These are phyloP conservation scores for Felis chaus DNA, from an alignment of 2,113 vertebrate species.

Conservation along the genomic window DNA sequence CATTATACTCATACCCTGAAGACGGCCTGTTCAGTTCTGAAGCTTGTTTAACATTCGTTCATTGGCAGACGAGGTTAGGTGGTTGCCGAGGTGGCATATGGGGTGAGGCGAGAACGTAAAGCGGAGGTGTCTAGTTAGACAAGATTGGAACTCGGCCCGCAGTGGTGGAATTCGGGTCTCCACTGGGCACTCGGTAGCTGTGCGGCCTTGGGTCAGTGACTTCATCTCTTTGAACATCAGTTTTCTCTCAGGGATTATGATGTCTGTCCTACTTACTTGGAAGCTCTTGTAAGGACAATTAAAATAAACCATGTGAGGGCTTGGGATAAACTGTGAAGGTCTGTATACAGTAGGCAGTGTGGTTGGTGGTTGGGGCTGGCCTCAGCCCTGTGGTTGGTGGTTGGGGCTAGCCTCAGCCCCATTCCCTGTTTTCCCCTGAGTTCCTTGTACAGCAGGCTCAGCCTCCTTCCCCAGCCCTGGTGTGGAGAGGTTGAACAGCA, in stretches of 20 bases:
- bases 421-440: neutral
- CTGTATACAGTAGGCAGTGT: rapidly evolving
- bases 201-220: neutral
- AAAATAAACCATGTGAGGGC: neutral
- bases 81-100: rapidly evolving
- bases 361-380: neutral
- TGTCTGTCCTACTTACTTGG: neutral
- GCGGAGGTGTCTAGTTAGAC: rapidly evolving
- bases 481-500: neutral
- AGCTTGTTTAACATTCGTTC: rapidly evolving
- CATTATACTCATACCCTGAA: neutral
- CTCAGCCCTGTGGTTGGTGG: neutral
- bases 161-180: neutral
- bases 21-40: neutral
- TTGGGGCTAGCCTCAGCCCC: neutral
- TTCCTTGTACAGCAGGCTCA: neutral
- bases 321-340: neutral
- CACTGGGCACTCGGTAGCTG: neutral
- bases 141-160: neutral
- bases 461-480: neutral
- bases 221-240: neutral
- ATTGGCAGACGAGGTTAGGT: neutral
- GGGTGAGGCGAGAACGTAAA: neutral
- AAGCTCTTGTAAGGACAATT: neutral
- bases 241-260: neutral